Evolutionary conservation across 2,888 invertebrate species (phyloP).

Genomic region (Taenaris catops): DNA sequence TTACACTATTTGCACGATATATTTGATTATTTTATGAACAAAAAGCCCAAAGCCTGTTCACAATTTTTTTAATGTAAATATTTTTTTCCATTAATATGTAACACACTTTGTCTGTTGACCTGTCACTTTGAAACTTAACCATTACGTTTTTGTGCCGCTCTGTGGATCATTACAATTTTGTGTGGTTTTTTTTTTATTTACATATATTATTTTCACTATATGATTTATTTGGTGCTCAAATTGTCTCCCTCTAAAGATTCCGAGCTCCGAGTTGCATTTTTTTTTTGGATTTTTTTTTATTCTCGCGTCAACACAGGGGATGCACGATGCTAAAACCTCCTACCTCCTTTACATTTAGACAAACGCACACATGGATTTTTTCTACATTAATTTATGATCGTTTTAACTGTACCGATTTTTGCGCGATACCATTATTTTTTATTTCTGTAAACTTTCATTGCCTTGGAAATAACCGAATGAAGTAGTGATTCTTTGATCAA

Average conservation of each 20-base stretch:
- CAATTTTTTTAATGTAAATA: conserved; percentile 44
- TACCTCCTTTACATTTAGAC: conserved; percentile 52
- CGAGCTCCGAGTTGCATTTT: conserved; percentile 56
- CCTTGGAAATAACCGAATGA: conserved; percentile 28
- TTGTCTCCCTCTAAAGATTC: conserved; percentile 75
- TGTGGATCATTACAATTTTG: conserved; percentile 37
- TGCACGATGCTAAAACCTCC: conserved; percentile 76
- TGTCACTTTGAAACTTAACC: conserved; percentile 55
- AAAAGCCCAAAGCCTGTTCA: conserved; percentile 27
- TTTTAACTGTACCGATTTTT: conserved; percentile 10
- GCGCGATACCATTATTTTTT: conserved; percentile 18
- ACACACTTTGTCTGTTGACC: conserved; percentile 51
- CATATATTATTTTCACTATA: conserved; percentile 22
- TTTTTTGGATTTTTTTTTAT: conserved; percentile 45
- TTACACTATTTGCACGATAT: conserved; percentile 22
- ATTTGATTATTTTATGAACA: conserved; percentile 28
- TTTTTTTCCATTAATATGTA: conserved; percentile 39
- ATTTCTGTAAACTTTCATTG: conserved; percentile 20
- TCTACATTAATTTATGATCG: conserved; percentile 13
- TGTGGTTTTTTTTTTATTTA: conserved; percentile 42
- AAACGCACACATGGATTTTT: conserved; percentile 33
- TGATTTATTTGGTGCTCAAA: conserved; percentile 47
- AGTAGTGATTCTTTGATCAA: conserved; percentile 33
- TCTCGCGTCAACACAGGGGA: conserved; percentile 76
- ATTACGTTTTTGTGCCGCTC: conserved; percentile 58